Conservation (phyloP, 2,113 vertebrate genomes). For the Erythrocercus mccallii region DNA sequence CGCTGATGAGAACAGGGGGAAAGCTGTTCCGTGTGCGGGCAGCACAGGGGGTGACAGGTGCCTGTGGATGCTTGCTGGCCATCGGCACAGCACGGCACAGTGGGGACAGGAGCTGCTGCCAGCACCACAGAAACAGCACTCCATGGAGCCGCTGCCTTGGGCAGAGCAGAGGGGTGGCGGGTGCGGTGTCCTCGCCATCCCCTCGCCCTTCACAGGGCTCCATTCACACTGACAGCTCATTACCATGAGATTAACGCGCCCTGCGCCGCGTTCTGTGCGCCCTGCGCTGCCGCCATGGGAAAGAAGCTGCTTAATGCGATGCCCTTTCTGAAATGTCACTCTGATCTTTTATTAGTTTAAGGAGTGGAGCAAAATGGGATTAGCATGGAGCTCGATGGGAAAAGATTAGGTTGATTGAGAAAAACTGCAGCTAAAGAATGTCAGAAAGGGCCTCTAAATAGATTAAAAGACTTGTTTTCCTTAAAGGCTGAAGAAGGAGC, state of each 20-base stretch:
- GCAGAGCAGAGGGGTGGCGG: not conserved
- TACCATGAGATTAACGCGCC: slow-evolving; percentile 79
- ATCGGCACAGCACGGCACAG: not conserved
- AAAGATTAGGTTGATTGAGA: slow-evolving; percentile 48
- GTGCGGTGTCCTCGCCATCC: not conserved
- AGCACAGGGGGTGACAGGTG: not conserved
- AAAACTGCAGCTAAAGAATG: slow-evolving; percentile 57
- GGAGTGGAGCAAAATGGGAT: slow-evolving; percentile 68
- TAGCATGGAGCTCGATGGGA: slow-evolving; percentile 68
- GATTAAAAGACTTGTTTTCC: slow-evolving; percentile 35
- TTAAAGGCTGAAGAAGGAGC: not conserved
- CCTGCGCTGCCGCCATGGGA: slow-evolving; percentile 46
- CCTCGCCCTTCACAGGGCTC: not conserved
- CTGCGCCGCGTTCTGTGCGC: slow-evolving; percentile 40
- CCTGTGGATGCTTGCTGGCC: not conserved
- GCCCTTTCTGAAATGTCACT: slow-evolving; percentile 90
- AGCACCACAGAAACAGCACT: not conserved
- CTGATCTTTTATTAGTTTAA: slow-evolving; percentile 90
- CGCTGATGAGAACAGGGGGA: slow-evolving; percentile 31
- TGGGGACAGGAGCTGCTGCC: not conserved
- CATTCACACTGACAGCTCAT: slow-evolving; percentile 72
- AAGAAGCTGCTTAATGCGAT: slow-evolving; percentile 76
- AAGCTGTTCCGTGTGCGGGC: not conserved
- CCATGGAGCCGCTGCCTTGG: not conserved
- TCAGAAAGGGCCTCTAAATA: slow-evolving; percentile 47